Base-by-base conservation (phyloP, 2,888 invertebrate genomes). In the Drosophila austrosaltans region DNA sequence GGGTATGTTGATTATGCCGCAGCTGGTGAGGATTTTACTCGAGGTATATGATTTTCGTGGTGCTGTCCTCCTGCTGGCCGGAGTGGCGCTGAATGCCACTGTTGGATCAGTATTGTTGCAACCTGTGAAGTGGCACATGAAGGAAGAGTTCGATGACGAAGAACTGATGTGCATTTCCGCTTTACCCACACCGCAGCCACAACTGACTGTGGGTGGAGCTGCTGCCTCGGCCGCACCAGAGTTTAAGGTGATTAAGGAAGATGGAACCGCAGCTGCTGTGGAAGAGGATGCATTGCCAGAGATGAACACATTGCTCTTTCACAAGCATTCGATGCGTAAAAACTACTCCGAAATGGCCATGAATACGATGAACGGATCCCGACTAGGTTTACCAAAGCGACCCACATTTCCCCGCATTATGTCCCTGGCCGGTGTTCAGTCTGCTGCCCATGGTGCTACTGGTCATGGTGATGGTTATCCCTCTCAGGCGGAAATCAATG, bases 1-100 rank as follows among this genome's bases (percentile, higher is more conserved):
- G 80, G 96, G 96, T 3, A 94, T 96, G 93, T 95, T 96, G 94
- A 93, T 96, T 70, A 95, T 96, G 95, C 96, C 96, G 0, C 96
- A 96, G 90, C 93, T 95, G 70, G 95, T 96, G 71, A 93, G 94
- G 58, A 78, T 95, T 4, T 92, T 96, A 12, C 92, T 96, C 6
- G 94, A 94, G 57, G 93, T 93, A 66, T 96, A 93, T 84, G 94
- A 94, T 58, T 96, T 96, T 91, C 93, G 95, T 64, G 96, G 96
- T 84, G 94, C 96, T 0, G 95, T 96, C 53, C 93, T 96, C 8
- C 93, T 96, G 77, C 90, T 96, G 71, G 95, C 95, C 0, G 96
- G 94, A 0, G 89, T 96, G 40, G 94, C 96, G 1, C 93, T 96
- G 81, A 95, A 96, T 84, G 94, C 95, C 0, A 93, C 95, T 7